Evolutionary conservation across 2,113 vertebrate genomes (phyloP).

Genomic region (Taurulus bubalis): DNA sequence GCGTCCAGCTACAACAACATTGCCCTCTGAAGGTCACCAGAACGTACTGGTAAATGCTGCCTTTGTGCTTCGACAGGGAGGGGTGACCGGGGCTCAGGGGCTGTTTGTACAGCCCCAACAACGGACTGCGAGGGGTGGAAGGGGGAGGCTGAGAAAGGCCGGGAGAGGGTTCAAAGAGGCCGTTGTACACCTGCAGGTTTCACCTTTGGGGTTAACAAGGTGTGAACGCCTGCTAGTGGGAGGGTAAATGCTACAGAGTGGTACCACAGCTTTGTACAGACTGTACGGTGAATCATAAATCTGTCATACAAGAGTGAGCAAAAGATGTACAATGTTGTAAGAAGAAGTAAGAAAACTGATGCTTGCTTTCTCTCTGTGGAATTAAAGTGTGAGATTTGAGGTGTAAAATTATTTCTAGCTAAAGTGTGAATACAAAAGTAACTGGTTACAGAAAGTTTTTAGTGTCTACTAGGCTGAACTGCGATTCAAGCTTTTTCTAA

Average conservation of each 20-base stretch:
- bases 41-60: conserved; percentile 79
- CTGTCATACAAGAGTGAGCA: conserved; percentile 22
- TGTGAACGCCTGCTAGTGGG: conserved; percentile 58
- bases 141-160: conserved; percentile 44
- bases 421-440: background rate
- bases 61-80: conserved; percentile 68
- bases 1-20: conserved; percentile 78
- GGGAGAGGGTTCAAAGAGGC: conserved; percentile 47
- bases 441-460: background rate
- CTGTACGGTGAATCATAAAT: background rate
- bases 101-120: conserved; percentile 70
- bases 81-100: conserved; percentile 33
- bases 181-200: conserved; percentile 63
- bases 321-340: background rate
- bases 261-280: background rate
- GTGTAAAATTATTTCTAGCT: background rate
- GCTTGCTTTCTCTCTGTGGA: background rate
- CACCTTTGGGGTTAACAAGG: conserved; percentile 72
- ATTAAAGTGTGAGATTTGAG: background rate
- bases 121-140: conserved; percentile 14
- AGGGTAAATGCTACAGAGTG: conserved; percentile 18
- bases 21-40: conserved; percentile 82
- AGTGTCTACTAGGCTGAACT: background rate
- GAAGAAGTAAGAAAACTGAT: background rate
- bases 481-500: background rate